Conservation (phyloP, 2,113 vertebrate genomes). For the Crotophaga sulcirostris region DNA sequence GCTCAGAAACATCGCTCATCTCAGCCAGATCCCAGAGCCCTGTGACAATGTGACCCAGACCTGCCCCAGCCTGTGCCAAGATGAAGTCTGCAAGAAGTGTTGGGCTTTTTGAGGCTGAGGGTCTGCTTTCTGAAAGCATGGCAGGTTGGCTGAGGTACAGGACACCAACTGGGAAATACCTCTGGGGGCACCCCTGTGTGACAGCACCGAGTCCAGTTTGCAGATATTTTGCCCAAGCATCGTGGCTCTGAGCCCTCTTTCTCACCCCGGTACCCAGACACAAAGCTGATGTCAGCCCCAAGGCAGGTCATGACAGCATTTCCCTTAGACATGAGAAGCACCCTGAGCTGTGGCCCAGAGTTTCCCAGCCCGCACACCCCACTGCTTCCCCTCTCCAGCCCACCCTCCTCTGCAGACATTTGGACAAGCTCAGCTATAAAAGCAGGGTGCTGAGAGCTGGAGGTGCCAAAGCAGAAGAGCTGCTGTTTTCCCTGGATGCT, state of each 20-base stretch:
- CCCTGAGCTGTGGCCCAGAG: background rate
- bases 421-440: background rate
- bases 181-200: rapidly evolving
- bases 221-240: background rate
- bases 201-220: background rate
- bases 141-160: background rate
- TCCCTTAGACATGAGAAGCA: background rate
- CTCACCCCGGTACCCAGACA: background rate
- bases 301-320: background rate
- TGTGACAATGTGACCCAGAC: background rate
- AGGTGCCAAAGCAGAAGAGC: background rate
- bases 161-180: background rate
- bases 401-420: background rate
- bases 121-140: background rate
- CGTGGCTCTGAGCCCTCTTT: background rate
- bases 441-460: background rate
- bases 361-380: rapidly evolving
- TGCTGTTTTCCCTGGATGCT: background rate
- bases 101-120: background rate
- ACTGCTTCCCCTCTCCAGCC: background rate
- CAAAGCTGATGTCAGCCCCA: background rate
- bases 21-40: background rate
- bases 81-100: background rate
- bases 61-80: rapidly evolving
- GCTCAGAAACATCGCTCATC: background rate